Conservation (phyloP, 2,888 invertebrate species). For the Drosophila colorata region DNA sequence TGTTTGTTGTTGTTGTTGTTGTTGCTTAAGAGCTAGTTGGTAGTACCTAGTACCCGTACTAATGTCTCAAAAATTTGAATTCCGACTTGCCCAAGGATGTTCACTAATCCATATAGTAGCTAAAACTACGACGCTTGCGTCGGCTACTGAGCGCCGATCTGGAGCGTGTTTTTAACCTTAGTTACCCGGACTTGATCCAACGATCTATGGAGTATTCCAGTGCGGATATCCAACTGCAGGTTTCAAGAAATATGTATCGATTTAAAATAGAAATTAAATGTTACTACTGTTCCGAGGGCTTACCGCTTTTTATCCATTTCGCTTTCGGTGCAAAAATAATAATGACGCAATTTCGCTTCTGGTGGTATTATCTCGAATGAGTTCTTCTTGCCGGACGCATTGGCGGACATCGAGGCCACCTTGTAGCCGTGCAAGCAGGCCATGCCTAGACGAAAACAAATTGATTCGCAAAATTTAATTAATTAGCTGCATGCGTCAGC, state of each 20-base stretch:
- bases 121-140: constrained; percentile 83
- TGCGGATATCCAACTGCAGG: constrained; percentile 94
- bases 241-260: too few relatives aligned
- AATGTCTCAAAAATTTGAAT: constrained; percentile 58
- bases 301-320: constrained; percentile 98
- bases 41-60: constrained; percentile 81
- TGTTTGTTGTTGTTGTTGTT: constrained; percentile 30
- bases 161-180: constrained; percentile 82
- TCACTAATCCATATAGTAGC: constrained; percentile 80
- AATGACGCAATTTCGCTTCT: constrained; percentile 93
- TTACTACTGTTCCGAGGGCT: not conserved
- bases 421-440: constrained; percentile 96
- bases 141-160: constrained; percentile 74
- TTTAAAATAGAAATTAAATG: too few relatives aligned
- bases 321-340: constrained; percentile 96
- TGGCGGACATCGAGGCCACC: constrained; percentile 90
- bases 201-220: constrained; percentile 97
- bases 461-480: constrained; percentile 51
- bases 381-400: constrained; percentile 94
- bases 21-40: constrained; percentile 49
- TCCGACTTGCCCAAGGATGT: constrained; percentile 7
- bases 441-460: constrained; percentile 88
- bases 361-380: constrained; percentile 96
- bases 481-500: constrained; percentile 48
- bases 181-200: constrained; percentile 91